Base-by-base conservation (phyloP, 2,113 vertebrate genomes). In the Gobio gobio region DNA sequence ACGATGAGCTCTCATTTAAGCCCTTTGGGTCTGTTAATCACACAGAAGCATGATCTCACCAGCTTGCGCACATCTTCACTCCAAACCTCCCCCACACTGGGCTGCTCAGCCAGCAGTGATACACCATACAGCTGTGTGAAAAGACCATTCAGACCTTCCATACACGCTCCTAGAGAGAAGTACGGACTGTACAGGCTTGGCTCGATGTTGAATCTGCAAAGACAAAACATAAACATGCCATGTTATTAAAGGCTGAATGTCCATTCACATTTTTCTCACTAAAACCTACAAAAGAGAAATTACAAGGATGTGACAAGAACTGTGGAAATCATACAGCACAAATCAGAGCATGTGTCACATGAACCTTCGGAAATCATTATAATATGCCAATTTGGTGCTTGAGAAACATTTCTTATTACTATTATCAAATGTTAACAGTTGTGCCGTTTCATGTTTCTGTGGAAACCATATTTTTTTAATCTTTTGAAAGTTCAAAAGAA, bases 111-210 rank as follows among this genome's bases (percentile, higher is more conserved):
- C 88, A 96, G 95, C 1, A 99, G 93, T 0, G 96, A 96, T 43
- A 98, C 94, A 7, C 98, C 98, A 0, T 96, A 93, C 24, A 99
- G 95, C 85, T 92, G 95, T 83, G 90, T 95, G 92, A 99, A 98
- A 89, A 99, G 92, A 80, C 90, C 90, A 86, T 97, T 97, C 86
- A 99, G 94, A 49, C 98, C 98, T 78, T 99, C 98, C 98, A 99
- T 99, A 88, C 98, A 99, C 0, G 96, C 95, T 1, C 98, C 97
- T 66, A 99, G 94, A 26, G 98, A 99, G 83, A 99, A 95, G 90
- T 96, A 99, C 0, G 98, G 98, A 87, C 96, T 97, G 90, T 99
- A 99, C 22, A 98, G 91, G 84, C 96, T 95, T 88, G 98, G 97
- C 91, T 99, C 98, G 10, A 97, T 97, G 89, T 98, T 99, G 90